Conservation (phyloP, 1,140 invertebrate genomes). For the Venturia canescens region DNA sequence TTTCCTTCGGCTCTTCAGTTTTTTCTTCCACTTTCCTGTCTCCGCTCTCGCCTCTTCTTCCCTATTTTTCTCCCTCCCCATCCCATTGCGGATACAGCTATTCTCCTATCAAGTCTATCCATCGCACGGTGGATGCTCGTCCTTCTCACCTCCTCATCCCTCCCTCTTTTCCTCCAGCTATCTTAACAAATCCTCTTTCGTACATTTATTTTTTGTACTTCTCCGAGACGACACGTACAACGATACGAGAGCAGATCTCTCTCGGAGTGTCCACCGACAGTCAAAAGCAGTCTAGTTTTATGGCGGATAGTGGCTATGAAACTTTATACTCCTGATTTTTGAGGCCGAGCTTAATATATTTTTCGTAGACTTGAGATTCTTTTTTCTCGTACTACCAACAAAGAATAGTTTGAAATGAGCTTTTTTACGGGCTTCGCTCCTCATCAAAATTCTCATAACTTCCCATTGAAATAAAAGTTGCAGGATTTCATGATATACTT, state of each 20-base stretch:
- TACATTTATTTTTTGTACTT: slow-evolving; percentile 9
- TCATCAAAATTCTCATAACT: background rate
- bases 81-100: slow-evolving; percentile 34
- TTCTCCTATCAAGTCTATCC: slow-evolving; percentile 45
- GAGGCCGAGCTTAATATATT: slow-evolving; percentile 1
- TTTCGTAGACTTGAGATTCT: background rate
- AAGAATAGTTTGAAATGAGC: background rate
- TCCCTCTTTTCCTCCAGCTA: slow-evolving; percentile 5
- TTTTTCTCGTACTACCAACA: background rate
- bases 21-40: slow-evolving; percentile 32
- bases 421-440: background rate
- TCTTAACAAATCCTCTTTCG: slow-evolving; percentile 44
- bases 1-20: slow-evolving; percentile 37
- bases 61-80: background rate
- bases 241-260: slow-evolving; percentile 22
- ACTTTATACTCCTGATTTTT: background rate
- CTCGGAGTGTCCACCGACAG: background rate
- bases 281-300: slow-evolving; percentile 1
- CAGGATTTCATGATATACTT: too few relatives aligned
- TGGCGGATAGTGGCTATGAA: slow-evolving; percentile 20
- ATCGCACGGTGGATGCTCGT: slow-evolving; percentile 20
- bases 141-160: background rate
- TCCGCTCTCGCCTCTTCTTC: background rate
- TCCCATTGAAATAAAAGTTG: background rate
- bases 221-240: slow-evolving; percentile 45